Evolutionary conservation across 2,888 invertebrate species (phyloP).

Genomic region (Catocala nupta): DNA sequence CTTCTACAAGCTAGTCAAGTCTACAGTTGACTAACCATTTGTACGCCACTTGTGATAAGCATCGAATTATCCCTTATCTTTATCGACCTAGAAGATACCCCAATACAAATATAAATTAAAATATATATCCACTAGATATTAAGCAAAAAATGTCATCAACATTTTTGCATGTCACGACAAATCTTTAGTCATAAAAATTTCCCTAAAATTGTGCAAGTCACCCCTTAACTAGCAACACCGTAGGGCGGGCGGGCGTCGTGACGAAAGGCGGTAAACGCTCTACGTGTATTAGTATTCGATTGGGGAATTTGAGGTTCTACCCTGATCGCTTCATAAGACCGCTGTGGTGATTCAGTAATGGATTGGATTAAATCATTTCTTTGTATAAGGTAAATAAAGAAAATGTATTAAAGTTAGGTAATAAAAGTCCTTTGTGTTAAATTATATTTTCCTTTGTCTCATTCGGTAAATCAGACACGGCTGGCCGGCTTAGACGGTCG

Average conservation of each 20-base stretch:
- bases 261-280: conserved; percentile 45
- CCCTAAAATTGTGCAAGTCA: conserved; percentile 3
- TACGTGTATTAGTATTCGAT: conserved; percentile 44
- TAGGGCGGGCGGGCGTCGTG: conserved; percentile 33
- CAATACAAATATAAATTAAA: no score
- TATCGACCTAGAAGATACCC: no score
- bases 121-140: no score
- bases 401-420: conserved; percentile 6
- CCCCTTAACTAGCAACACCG: conserved; percentile 39
- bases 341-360: conserved; percentile 38
- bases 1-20: no score
- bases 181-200: conserved; percentile 9
- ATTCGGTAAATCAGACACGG: conserved; percentile 7
- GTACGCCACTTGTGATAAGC: no score
- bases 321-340: conserved; percentile 46
- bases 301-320: conserved; percentile 40
- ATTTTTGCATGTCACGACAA: neutral
- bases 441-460: conserved; percentile 10
- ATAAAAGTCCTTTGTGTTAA: conserved; percentile 15
- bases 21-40: no score
- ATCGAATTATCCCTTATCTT: no score
- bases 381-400: conserved; percentile 15
- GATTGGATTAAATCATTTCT: conserved; percentile 44
- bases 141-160: no score
- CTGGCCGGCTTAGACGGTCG: neutral